These are phyloP conservation scores for Cotesia vestalis DNA, from an alignment of 1,140 invertebrate genomes.

Conservation along the genomic window DNA sequence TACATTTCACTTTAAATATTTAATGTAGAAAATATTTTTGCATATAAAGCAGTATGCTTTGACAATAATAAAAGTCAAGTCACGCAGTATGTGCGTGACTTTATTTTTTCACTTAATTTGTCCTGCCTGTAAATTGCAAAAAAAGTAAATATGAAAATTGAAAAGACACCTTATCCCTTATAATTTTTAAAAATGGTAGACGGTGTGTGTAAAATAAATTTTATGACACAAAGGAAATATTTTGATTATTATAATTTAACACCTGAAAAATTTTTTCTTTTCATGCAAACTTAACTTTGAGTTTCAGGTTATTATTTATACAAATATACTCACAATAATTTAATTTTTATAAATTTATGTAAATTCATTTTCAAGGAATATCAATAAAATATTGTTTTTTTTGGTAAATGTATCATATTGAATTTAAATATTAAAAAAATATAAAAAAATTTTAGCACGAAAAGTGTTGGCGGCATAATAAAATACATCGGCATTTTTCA, in stretches of 20 bases:
- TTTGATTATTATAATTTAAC: constrained; percentile 32
- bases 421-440: too few relatives aligned
- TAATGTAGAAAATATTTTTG: background rate
- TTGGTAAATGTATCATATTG: too few relatives aligned
- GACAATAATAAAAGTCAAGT: background rate
- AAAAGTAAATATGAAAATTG: constrained; percentile 21
- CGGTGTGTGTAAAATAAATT: background rate
- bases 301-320: too few relatives aligned
- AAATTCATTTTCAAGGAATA: background rate
- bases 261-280: background rate
- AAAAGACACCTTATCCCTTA: constrained; percentile 22
- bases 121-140: constrained; percentile 6
- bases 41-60: background rate
- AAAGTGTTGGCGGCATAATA: too few relatives aligned
- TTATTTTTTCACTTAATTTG: constrained; percentile 15
- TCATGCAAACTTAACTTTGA: background rate
- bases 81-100: constrained; percentile 33
- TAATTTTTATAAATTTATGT: background rate
- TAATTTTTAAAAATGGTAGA: constrained; percentile 27
- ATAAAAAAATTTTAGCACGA: too few relatives aligned
- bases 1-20: background rate
- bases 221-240: constrained; percentile 23
- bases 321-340: constrained; percentile 1
- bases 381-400: background rate
- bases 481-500: too few relatives aligned